Percentiles rank a stretch among this genome's conserved stretches.
Conservation (phyloP, 2,113 vertebrate genomes). For the Meles meles region DNA sequence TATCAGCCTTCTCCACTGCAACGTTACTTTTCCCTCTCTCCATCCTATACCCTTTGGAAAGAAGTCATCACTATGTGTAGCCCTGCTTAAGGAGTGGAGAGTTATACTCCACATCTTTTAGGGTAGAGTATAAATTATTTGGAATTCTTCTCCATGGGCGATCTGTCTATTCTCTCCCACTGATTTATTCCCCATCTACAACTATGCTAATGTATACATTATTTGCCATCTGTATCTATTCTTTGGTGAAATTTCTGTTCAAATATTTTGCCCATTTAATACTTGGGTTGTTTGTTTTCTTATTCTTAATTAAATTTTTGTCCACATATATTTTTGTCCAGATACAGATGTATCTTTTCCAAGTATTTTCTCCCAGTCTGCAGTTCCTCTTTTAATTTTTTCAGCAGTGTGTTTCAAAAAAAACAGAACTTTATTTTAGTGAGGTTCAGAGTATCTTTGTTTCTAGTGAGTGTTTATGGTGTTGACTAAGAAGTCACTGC, state of each 20-base stretch:
- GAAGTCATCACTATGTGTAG: not conserved
- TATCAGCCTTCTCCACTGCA: not conserved
- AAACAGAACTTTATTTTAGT: not conserved
- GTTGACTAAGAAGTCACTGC: not conserved
- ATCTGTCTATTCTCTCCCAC: not conserved
- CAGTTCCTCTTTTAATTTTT: not conserved
- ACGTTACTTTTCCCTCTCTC: not conserved
- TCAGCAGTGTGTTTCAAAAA: not conserved
- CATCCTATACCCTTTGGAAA: not conserved
- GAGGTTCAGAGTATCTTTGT: not conserved
- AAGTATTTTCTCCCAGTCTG: not conserved
- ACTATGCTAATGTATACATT: not conserved
- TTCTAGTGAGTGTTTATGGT: not conserved
- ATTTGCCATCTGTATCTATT: not conserved
- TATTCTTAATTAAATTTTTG: not conserved
- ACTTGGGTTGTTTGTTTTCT: not conserved
- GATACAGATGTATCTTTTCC: not conserved
- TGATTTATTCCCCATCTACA: not conserved
- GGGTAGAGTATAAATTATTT: not conserved
- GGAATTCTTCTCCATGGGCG: not conserved
- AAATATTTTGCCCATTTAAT: not conserved
- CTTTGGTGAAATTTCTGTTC: not conserved
- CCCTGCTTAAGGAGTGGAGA: not conserved
- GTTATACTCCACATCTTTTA: not conserved
- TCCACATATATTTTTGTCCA: not conserved